Evolutionary conservation across 30 jellyfish, hydroid and myxozoan genomes (phyloP).

Genomic region (Phacellophora camtschatica): DNA sequence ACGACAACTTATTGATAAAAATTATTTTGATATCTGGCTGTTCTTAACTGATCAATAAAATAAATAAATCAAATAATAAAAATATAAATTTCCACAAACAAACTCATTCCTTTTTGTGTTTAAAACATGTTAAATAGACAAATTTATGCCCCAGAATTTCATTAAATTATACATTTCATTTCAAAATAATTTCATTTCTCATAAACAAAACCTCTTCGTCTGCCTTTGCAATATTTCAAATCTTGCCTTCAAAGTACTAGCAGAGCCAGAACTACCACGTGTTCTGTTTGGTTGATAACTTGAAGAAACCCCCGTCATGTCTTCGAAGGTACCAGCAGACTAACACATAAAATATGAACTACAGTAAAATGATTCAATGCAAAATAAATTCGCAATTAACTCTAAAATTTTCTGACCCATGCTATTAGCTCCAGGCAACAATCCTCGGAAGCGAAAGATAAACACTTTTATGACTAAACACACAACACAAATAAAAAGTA

Average conservation of each 20-base stretch:
- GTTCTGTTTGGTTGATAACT: slow-evolving; percentile 78
- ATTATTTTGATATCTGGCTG: background rate
- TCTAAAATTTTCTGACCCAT: too few relatives aligned
- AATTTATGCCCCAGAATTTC: too few relatives aligned
- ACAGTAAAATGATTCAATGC: background rate
- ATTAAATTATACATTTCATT: too few relatives aligned
- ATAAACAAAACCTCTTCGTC: slow-evolving; percentile 97
- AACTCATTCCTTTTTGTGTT: too few relatives aligned
- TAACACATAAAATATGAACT: too few relatives aligned
- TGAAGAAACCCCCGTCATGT: slow-evolving; percentile 83
- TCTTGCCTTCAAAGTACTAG: slow-evolving; percentile 87
- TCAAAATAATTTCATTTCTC: too few relatives aligned
- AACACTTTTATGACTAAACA: too few relatives aligned
- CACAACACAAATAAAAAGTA: too few relatives aligned
- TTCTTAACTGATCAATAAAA: too few relatives aligned
- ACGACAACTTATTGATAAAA: background rate
- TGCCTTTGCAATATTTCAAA: slow-evolving; percentile 84
- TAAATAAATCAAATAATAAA: too few relatives aligned
- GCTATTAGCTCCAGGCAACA: background rate
- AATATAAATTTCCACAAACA: too few relatives aligned
- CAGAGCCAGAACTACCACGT: slow-evolving; percentile 80
- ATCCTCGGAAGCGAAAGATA: background rate
- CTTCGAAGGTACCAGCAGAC: slow-evolving; percentile 92
- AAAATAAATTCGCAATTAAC: background rate
- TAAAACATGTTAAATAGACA: too few relatives aligned